Base-by-base conservation (phyloP, 2,888 invertebrate genomes). In the Callosobruchus maculatus region DNA sequence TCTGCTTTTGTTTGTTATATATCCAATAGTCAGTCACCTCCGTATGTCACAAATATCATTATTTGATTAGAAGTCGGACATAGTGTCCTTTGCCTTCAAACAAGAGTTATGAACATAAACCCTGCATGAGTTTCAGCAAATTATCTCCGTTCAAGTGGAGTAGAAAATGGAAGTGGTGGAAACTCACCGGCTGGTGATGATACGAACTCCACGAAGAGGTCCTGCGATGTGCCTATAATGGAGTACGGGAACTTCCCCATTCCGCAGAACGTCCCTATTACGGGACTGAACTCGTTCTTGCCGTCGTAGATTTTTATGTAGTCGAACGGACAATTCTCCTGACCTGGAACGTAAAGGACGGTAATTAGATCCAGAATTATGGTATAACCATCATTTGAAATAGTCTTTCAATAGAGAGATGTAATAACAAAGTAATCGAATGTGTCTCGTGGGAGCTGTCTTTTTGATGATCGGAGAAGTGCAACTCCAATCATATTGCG, bases 191-290 rank as follows among this genome's bases (percentile, higher is more conserved):
- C 96, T 67, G 95, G 94, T 2, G 96, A 95, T 68, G 95, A 95
- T 78, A 96, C 94, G 84, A 96, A 96, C 85, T 96, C 96, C 73
- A 96, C 95, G 84, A 95, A 95, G 80, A 96, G 89, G 83, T 95
- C 95, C 81, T 94, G 94, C 21, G 96, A 95, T 70, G 97, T 97
- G 18, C 97, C 97, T 81, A 97, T 96, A 85, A 97, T 97, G 83
- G 96, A 96, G 88, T 96, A 96, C 0, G 97, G 96, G 83, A 97
- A 97, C 87, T 96, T 96, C 70, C 96, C 96, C 93, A 96, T 94
- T 0, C 96, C 96, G 85, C 96, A 97, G 84, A 97, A 96, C 5
- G 95, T 96, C 4, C 96, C 96, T 80, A 97, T 97, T 70, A 95
- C 92, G 0, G 95, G 93, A 20, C 95, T 93, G 70, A 93, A 93